A percentile compares a stretch with the other conserved stretches of the same genome.
phyloP scores from a whole-genome alignment of 1,140 invertebrate species.

The Cherax destructor region DNA sequence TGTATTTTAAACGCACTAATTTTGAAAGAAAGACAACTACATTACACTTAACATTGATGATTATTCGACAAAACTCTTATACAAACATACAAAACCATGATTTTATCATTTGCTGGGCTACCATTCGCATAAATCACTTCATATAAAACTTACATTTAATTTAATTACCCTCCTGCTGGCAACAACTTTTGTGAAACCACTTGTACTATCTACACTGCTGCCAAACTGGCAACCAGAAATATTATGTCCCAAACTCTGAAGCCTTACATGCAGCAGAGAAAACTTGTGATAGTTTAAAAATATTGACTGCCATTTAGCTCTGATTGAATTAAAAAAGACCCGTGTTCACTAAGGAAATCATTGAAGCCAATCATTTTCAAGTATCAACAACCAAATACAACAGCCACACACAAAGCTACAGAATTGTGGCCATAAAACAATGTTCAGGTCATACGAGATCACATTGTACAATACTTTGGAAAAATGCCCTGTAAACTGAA shows the following conservation, averaged over 20 bases:
- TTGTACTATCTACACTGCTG: conserved; percentile 69
- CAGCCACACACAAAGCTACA: conserved; percentile 45
- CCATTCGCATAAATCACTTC: conserved; percentile 1
- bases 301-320: not conserved
- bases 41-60: not conserved
- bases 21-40: not conserved
- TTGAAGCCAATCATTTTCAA: conserved; percentile 26
- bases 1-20: not conserved
- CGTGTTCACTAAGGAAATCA: conserved; percentile 32
- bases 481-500: conserved; percentile 66
- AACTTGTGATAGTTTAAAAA: not conserved
- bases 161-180: conserved; percentile 48
- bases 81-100: conserved; percentile 11
- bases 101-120: not conserved
- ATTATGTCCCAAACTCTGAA: conserved; percentile 32
- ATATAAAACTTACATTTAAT: conserved; percentile 26
- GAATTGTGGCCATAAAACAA: conserved; percentile 46
- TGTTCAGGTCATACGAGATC: conserved; percentile 63
- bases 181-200: conserved; percentile 59
- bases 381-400: conserved; percentile 37
- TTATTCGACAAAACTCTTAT: not conserved
- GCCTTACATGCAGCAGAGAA: conserved; percentile 48
- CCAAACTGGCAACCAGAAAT: conserved; percentile 32
- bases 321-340: conserved; percentile 31
- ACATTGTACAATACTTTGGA: conserved; percentile 69